Evolutionary conservation across 2,888 invertebrate genomes (phyloP).

Genomic region (Caenorhabditis sp.): DNA sequence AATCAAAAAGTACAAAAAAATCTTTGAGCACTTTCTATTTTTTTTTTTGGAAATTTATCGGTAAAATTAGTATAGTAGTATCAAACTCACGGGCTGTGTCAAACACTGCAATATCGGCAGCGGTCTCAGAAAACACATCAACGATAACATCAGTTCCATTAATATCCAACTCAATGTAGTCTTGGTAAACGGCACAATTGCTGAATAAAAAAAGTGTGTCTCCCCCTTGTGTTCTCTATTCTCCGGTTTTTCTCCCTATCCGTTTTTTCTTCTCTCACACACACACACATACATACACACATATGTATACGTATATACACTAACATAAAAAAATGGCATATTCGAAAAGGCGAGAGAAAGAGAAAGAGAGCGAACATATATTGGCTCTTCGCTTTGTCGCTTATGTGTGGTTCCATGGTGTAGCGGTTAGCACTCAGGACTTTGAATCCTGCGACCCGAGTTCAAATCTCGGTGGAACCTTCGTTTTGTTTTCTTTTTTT

Average conservation of each 20-base stretch:
- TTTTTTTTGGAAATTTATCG: no score
- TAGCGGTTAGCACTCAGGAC: conserved; percentile 61
- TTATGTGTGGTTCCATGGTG: conserved; percentile 45
- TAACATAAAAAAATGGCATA: neutral
- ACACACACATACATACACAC: no score
- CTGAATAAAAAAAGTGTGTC: conserved; percentile 23
- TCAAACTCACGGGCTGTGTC: conserved; percentile 18
- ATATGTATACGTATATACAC: no score
- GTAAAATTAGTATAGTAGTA: no score
- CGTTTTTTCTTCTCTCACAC: neutral
- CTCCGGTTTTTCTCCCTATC: neutral
- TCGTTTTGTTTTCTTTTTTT: neutral
- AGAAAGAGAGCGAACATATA: neutral
- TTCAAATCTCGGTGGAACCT: conserved; percentile 63
- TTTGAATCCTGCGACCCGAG: conserved; percentile 58
- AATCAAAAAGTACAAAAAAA: neutral
- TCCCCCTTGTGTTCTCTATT: neutral
- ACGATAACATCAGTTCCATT: conserved; percentile 43
- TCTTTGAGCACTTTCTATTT: no score
- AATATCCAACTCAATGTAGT: conserved; percentile 53
- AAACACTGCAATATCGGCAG: conserved; percentile 21
- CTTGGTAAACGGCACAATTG: conserved; percentile 45
- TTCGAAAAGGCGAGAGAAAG: neutral
- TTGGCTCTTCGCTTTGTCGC: neutral
- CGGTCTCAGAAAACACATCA: conserved; percentile 44